A percentile compares a stretch with the other conserved stretches of the same genome.
These are phyloP conservation scores for Pomacea canaliculata DNA, from an alignment of 2,888 invertebrate species.

Conservation along the genomic window DNA sequence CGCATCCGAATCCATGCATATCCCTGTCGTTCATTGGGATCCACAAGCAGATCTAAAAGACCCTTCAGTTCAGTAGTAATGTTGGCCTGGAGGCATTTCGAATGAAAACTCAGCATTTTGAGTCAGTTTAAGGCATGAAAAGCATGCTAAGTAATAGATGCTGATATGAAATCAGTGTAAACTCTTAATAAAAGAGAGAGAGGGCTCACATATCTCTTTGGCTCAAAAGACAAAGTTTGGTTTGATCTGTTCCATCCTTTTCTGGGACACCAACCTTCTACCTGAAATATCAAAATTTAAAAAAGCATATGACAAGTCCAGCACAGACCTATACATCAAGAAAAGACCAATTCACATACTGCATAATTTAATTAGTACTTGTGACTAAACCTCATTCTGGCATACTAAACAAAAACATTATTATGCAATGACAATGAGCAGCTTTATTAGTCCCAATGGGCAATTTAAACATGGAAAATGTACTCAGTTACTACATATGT, in stretches of 20 bases:
- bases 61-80: conserved; percentile 53
- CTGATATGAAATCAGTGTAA: no score
- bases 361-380: no score
- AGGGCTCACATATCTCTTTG: conserved; percentile 30
- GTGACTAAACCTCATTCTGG: no score
- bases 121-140: background rate
- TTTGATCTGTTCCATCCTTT: conserved; percentile 46
- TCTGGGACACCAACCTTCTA: conserved; percentile 70
- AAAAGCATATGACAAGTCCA: background rate
- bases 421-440: no score
- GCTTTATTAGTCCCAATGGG: no score
- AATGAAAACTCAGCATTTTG: background rate
- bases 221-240: background rate
- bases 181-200: no score
- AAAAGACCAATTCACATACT: background rate
- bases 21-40: conserved; percentile 66
- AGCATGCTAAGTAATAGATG: background rate
- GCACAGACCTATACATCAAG: background rate
- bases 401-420: no score
- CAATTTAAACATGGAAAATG: no score
- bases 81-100: conserved; percentile 47
- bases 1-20: conserved; percentile 70
- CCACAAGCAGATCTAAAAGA: conserved; percentile 63
- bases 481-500: no score
- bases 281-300: conserved; percentile 39